Conservation (phyloP, 2,888 invertebrate species). For the Nebria brevicollis region DNA sequence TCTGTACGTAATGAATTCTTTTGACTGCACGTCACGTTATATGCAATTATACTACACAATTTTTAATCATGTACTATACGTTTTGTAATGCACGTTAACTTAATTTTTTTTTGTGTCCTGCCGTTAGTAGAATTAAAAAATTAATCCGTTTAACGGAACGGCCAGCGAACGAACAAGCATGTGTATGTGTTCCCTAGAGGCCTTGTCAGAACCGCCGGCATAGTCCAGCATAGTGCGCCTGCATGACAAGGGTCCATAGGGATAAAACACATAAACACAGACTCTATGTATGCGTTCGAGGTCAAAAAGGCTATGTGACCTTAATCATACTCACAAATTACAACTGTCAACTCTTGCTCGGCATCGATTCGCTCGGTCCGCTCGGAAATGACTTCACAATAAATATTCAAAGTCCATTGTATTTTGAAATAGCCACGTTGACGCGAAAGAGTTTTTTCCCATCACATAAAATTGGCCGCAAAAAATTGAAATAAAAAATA, state of each 20-base stretch:
- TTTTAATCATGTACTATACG: slow-evolving; percentile 34
- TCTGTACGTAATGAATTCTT: background rate
- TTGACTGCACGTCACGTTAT: background rate
- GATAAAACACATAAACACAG: slow-evolving; percentile 1
- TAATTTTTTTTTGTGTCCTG: slow-evolving; percentile 23
- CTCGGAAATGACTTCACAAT: slow-evolving; percentile 37
- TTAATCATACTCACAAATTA: slow-evolving; percentile 46
- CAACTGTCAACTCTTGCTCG: slow-evolving; percentile 41
- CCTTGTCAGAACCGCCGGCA: slow-evolving; percentile 17
- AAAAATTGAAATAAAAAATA: slow-evolving; percentile 25
- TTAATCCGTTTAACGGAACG: slow-evolving; percentile 36
- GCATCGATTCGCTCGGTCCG: slow-evolving; percentile 29
- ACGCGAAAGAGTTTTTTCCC: background rate
- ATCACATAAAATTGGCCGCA: background rate
- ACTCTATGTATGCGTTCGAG: background rate
- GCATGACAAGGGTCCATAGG: slow-evolving; percentile 39
- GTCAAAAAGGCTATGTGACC: slow-evolving; percentile 36
- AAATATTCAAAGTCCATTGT: slow-evolving; percentile 46
- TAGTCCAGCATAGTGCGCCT: background rate
- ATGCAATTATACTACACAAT: background rate
- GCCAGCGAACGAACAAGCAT: slow-evolving; percentile 1
- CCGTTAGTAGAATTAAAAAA: slow-evolving; percentile 30
- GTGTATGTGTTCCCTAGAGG: background rate
- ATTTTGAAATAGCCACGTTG: slow-evolving; percentile 26
- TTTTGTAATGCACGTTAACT: slow-evolving; percentile 27